Evolutionary conservation across 2,797 vertebrate species (phyloP).

Genomic region (Typhlichthys eigenmanni): DNA sequence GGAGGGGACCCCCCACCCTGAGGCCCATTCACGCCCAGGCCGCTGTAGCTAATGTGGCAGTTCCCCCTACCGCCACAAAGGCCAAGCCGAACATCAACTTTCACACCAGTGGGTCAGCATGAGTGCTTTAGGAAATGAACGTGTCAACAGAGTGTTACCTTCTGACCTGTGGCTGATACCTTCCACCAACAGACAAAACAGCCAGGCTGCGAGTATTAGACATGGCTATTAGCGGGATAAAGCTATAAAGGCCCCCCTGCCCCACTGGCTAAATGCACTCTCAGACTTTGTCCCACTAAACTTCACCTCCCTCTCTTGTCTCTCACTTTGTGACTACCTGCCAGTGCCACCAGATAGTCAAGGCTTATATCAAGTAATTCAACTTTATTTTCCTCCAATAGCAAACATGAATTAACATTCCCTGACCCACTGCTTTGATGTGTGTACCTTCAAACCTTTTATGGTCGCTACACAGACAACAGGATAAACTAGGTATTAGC

Average conservation of each 20-base stretch:
- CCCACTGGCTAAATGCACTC: background rate
- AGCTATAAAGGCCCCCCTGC: conserved; percentile 56
- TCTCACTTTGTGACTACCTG: conserved; percentile 4
- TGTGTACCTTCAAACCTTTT: conserved; percentile 39
- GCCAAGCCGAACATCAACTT: conserved; percentile 85
- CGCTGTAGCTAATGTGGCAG: conserved; percentile 90
- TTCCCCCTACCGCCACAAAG: conserved; percentile 79
- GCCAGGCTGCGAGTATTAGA: conserved; percentile 82
- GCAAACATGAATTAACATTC: conserved; percentile 49
- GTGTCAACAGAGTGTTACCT: conserved; percentile 95
- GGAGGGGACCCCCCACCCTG: conserved; percentile 85
- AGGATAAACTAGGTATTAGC: conserved; percentile 49
- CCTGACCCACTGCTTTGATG: conserved; percentile 34
- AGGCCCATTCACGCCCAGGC: conserved; percentile 85
- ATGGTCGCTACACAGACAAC: conserved; percentile 31
- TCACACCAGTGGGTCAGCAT: conserved; percentile 84
- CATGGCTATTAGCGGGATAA: conserved; percentile 91
- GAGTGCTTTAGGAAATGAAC: conserved; percentile 92
- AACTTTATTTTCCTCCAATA: too few relatives aligned
- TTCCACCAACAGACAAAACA: conserved; percentile 85
- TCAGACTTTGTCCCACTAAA: too few relatives aligned
- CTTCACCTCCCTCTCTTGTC: background rate
- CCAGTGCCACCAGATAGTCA: background rate
- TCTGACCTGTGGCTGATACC: conserved; percentile 93
- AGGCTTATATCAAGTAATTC: too few relatives aligned